Evolutionary conservation across 1,140 invertebrate species (phyloP), one percentile per base, ranked within the genome.

Genomic region (Musca vetustissima): DNA sequence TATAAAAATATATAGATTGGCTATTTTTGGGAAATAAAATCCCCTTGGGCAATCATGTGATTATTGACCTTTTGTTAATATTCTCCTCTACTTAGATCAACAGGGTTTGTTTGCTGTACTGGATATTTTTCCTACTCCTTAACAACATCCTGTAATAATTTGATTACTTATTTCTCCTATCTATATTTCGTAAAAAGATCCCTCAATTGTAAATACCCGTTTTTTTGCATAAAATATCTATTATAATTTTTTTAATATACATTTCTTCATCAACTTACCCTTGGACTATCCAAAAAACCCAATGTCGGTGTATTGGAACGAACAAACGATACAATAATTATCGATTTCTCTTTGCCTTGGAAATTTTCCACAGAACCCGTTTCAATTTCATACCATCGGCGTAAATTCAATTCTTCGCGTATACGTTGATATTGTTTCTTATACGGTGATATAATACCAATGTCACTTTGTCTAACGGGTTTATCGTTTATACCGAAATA

Each of bases 391-490:
- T 79, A 47, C 78, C 74, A 70, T 71, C 74, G 61, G 25, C 64
- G 48, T 68, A 75, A 69, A 28, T 78, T 72, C 28, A 86, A 70
- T 19, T 74, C 84, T 74, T 87, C 84, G 74, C 86, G 76, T 53
- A 90, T 87, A 28, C 76, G 74, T 13, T 76, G 84, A 50, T 88
- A 87, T 81, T 93, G 92, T 73, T 87, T 86, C 70, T 86, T 86
- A 78, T 96, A 97, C 0, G 95, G 94, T 6, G 93, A 91, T 59
- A 97, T 90, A 22, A 97, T 86, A 0, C 94, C 93, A 66, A 96
- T 92, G 71, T 95, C 88, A 25, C 85, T 80, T 52, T 84, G 78
- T 2, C 65, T 57, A 13, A 94, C 81, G 19, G 78, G 80, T 64
- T 85, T 83, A 0, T 81, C 73, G 48, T 81, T 75, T 85, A 80